A percentile compares a stretch with the other conserved stretches of the same genome.
phyloP scores from a whole-genome alignment of 2,797 vertebrate species.

The Malacoctenus gilli region DNA sequence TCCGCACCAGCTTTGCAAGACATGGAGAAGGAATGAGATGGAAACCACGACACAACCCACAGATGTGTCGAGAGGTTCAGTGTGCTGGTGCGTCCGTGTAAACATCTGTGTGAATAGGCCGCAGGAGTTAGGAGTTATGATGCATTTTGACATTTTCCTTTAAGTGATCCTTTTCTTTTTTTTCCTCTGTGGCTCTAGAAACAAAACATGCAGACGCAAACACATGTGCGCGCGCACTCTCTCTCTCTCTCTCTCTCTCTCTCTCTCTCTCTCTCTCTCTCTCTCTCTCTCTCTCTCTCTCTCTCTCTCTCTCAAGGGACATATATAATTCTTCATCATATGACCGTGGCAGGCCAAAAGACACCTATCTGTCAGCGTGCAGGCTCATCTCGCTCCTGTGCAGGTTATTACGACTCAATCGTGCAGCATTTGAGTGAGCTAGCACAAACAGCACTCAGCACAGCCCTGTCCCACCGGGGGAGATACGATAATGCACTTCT shows the following conservation, averaged over 20 bases:
- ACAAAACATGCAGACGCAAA: background rate
- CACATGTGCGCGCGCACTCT: slow-evolving; percentile 1
- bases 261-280: too few relatives aligned
- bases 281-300: too few relatives aligned
- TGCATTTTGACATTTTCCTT: too few relatives aligned
- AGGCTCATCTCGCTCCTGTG: slow-evolving; percentile 45
- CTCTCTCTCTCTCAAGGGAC: too few relatives aligned
- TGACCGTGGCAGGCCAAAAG: slow-evolving; percentile 21
- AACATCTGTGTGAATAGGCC: slow-evolving; percentile 2
- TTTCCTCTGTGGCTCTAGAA: background rate
- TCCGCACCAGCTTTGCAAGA: slow-evolving; percentile 41
- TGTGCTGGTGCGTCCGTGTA: slow-evolving; percentile 1
- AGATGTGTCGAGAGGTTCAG: background rate
- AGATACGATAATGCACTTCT: slow-evolving; percentile 76
- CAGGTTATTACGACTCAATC: slow-evolving; percentile 71
- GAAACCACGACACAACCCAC: slow-evolving; percentile 25
- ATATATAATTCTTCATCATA: slow-evolving; percentile 23
- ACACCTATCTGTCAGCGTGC: slow-evolving; percentile 48
- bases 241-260: too few relatives aligned
- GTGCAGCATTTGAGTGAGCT: slow-evolving; percentile 60
- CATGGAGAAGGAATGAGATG: slow-evolving; percentile 36
- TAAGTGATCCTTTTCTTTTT: background rate
- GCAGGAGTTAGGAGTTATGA: slow-evolving; percentile 1
- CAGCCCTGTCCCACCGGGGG: slow-evolving; percentile 77
- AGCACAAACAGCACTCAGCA: slow-evolving; percentile 62